Evolutionary conservation across 2,888 invertebrate genomes (phyloP).

Genomic region (Muscina levida): DNA sequence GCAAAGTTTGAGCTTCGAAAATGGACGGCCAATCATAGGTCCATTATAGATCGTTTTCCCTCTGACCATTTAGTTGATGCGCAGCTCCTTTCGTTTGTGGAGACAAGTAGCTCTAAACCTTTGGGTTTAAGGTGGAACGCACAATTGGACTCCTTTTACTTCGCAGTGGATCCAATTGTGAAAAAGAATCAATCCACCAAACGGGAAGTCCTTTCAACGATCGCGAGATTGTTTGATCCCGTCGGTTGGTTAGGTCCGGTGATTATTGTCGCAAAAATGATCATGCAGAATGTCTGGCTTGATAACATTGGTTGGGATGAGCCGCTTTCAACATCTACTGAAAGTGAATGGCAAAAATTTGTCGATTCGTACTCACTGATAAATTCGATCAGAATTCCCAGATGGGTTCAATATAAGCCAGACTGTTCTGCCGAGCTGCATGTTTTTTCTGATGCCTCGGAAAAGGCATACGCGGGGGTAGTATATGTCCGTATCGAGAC

Average conservation of each 20-base stretch:
- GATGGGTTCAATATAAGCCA: too few relatives aligned
- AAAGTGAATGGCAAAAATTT: slow-evolving; percentile 15
- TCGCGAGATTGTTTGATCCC: neutral
- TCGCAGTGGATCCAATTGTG: neutral
- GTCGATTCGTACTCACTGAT: neutral
- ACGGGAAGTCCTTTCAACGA: neutral
- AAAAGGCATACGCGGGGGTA: too few relatives aligned
- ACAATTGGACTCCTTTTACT: neutral
- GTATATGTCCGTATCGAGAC: neutral
- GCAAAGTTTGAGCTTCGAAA: slow-evolving; percentile 27
- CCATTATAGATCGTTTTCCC: neutral
- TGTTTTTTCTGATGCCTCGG: too few relatives aligned
- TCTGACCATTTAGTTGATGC: neutral
- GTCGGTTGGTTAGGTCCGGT: neutral
- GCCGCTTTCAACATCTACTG: slow-evolving; percentile 5
- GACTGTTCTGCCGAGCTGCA: too few relatives aligned
- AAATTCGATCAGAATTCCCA: too few relatives aligned
- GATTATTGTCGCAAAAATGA: slow-evolving; percentile 45
- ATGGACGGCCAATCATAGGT: neutral
- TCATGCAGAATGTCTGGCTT: neutral
- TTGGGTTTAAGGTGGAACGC: neutral
- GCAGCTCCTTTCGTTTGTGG: neutral
- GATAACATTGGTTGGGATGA: slow-evolving; percentile 4
- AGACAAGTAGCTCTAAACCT: slow-evolving; percentile 6
- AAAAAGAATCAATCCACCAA: too few relatives aligned